Conservation (phyloP, 2,888 invertebrate species). For the Dorcus hopei region DNA sequence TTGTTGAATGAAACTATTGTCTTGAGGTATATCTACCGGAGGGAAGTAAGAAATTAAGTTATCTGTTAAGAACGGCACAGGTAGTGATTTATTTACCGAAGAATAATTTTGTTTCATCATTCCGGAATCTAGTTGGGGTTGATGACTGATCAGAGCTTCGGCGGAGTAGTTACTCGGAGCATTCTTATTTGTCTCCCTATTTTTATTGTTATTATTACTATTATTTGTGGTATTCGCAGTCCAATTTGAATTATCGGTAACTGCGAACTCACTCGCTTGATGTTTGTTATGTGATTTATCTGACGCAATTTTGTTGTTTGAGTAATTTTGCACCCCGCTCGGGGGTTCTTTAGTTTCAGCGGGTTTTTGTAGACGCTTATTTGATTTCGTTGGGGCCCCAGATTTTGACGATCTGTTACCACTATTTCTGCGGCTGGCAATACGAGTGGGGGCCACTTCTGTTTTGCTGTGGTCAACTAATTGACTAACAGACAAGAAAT, state of each 20-base stretch:
- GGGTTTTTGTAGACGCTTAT: conserved; percentile 8
- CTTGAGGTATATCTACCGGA: conserved; percentile 42
- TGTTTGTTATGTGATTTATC: conserved; percentile 9
- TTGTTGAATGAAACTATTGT: conserved; percentile 39
- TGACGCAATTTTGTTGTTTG: neutral
- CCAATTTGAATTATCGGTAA: neutral
- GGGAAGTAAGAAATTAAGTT: conserved; percentile 46
- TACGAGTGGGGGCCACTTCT: conserved; percentile 30
- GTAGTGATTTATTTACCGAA: conserved; percentile 27
- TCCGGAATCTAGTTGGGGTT: conserved; percentile 24
- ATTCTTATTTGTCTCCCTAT: conserved; percentile 27
- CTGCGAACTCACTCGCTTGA: conserved; percentile 3
- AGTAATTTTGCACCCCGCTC: neutral
- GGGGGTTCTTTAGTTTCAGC: neutral
- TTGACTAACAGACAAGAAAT: conserved; percentile 62
- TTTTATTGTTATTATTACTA: conserved; percentile 12
- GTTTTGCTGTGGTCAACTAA: conserved; percentile 56
- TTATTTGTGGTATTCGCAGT: conserved; percentile 6
- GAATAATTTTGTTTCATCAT: conserved; percentile 11
- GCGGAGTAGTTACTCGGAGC: conserved; percentile 46
- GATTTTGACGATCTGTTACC: conserved; percentile 30
- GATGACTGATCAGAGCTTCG: conserved; percentile 46
- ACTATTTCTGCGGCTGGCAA: conserved; percentile 37
- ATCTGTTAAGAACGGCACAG: conserved; percentile 41
- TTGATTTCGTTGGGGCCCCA: conserved; percentile 16